phyloP scores from a whole-genome alignment of 2,888 invertebrate species.

The Linnaemya vulpina region DNA sequence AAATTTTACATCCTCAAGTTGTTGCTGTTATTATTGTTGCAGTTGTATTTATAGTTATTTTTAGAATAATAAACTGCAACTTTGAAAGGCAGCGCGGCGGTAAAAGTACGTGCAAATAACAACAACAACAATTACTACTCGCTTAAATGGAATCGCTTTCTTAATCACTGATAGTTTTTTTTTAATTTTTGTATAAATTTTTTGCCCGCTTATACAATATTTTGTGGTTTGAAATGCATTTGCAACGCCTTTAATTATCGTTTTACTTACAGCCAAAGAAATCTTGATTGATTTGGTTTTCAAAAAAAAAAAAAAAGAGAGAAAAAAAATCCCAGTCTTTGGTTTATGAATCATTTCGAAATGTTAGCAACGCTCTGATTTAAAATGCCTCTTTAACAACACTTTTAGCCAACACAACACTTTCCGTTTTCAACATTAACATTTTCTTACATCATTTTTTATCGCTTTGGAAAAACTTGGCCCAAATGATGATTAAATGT shows the following conservation, averaged over 20 bases:
- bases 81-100: too few relatives aligned
- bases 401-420: slow-evolving; percentile 49
- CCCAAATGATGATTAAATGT: slow-evolving; percentile 57
- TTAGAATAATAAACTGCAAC: neutral
- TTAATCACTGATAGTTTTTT: neutral
- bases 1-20: slow-evolving; percentile 21
- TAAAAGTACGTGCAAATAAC: neutral
- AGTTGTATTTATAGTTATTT: neutral
- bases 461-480: slow-evolving; percentile 27
- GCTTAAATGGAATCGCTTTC: slow-evolving; percentile 21
- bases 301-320: too few relatives aligned
- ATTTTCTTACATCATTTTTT: slow-evolving; percentile 2
- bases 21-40: too few relatives aligned
- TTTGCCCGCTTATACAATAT: slow-evolving; percentile 14
- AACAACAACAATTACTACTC: neutral
- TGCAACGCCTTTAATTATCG: slow-evolving; percentile 28
- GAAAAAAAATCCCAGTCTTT: slow-evolving; percentile 3
- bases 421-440: slow-evolving; percentile 30
- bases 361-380: slow-evolving; percentile 37
- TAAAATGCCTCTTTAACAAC: slow-evolving; percentile 30
- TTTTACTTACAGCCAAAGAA: slow-evolving; percentile 11
- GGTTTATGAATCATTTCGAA: slow-evolving; percentile 40
- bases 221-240: slow-evolving; percentile 32
- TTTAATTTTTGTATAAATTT: neutral
- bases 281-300: slow-evolving; percentile 40